These are phyloP conservation scores for Coleophora flavipennella DNA, from an alignment of 2,888 invertebrate genomes.

Conservation along the genomic window DNA sequence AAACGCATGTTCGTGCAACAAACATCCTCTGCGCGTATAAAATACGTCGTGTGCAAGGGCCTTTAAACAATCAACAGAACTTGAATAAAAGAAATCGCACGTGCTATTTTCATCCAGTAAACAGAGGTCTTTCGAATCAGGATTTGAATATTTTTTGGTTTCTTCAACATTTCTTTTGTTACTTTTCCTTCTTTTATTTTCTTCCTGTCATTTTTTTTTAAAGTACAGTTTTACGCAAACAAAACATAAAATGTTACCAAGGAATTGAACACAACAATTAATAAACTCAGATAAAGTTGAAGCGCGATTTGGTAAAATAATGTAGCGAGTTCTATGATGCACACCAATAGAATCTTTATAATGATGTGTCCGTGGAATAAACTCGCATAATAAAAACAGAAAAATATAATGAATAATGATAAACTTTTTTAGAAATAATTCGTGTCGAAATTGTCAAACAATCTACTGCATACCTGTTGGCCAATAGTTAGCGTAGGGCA, in stretches of 20 bases:
- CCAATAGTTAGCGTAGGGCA: slow-evolving; percentile 18
- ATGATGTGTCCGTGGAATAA: slow-evolving; percentile 27
- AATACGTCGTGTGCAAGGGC: no score
- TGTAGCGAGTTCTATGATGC: slow-evolving; percentile 46
- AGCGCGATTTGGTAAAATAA: slow-evolving; percentile 33
- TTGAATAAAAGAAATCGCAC: no score
- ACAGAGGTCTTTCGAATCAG: no score
- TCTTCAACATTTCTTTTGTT: no score
- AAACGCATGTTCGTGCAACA: no score
- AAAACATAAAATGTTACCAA: slow-evolving; percentile 22
- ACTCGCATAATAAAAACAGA: slow-evolving; percentile 22
- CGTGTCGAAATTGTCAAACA: slow-evolving; percentile 15
- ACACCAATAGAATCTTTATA: slow-evolving; percentile 17
- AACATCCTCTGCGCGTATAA: no score
- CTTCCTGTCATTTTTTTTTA: no score
- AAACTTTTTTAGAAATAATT: slow-evolving; percentile 25
- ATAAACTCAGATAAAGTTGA: slow-evolving; percentile 25
- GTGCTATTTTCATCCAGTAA: no score
- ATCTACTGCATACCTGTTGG: slow-evolving; percentile 19
- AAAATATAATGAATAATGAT: neutral
- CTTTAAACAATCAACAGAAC: no score
- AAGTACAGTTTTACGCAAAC: no score
- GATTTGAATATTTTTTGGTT: no score
- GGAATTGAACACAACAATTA: slow-evolving; percentile 35
- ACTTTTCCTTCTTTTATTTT: no score